phyloP scores from a whole-genome alignment of 2,113 vertebrate genomes.

The Rhinopomastus cyanomelas region DNA sequence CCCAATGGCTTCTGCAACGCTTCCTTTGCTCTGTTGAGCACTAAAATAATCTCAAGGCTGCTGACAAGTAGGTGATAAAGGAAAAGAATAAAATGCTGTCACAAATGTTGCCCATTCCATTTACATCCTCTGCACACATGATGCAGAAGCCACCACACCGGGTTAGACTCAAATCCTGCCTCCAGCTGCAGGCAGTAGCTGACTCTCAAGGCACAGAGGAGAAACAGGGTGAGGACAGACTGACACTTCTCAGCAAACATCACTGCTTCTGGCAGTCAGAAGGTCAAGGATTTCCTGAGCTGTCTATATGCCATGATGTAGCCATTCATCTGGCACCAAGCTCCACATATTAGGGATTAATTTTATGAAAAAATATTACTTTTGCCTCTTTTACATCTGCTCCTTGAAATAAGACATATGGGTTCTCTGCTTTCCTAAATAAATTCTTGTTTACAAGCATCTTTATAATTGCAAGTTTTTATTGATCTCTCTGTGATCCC shows the following conservation, averaged over 20 bases:
- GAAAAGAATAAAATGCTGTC: neutral
- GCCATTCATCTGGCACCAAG: neutral
- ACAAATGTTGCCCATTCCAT: neutral
- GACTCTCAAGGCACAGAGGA: neutral
- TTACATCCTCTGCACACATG: neutral
- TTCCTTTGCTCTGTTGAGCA: neutral
- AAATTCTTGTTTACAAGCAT: neutral
- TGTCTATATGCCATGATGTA: accelerated
- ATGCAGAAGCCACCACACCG: neutral
- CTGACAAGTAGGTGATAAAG: neutral
- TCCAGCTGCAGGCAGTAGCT: neutral
- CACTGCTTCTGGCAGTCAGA: neutral
- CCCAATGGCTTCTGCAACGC: neutral
- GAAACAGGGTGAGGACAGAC: neutral
- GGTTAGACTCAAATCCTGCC: neutral
- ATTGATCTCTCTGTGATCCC: neutral
- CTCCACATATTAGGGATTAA: neutral
- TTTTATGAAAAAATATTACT: neutral
- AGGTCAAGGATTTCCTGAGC: neutral
- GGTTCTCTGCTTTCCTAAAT: neutral
- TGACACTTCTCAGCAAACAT: neutral
- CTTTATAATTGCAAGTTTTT: neutral
- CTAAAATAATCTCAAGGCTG: neutral
- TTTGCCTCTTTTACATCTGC: neutral
- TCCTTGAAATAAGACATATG: neutral